phyloP scores from a whole-genome alignment of 2,797 vertebrate species.

The Karalla daura region DNA sequence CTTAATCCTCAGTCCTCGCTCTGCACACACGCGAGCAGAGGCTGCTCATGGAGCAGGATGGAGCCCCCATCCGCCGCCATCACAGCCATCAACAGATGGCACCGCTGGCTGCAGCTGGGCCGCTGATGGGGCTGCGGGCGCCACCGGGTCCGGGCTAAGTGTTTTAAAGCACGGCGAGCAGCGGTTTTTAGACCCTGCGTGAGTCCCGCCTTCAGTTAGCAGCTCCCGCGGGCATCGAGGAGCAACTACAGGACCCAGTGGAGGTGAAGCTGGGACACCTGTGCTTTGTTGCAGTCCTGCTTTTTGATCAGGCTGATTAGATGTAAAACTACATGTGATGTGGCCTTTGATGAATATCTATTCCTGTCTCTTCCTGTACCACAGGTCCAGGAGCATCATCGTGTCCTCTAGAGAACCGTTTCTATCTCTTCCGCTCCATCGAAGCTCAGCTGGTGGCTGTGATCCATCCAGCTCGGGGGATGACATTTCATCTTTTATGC shows the following conservation, averaged over 20 bases:
- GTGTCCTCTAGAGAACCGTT: no score
- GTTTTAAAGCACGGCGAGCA: slow-evolving; percentile 23
- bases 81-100: background rate
- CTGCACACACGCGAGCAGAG: background rate
- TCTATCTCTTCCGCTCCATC: no score
- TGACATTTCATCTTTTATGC: no score
- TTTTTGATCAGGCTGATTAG: slow-evolving; percentile 37
- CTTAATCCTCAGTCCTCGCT: background rate
- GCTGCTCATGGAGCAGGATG: background rate
- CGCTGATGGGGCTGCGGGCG: slow-evolving; percentile 16
- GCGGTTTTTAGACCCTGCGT: slow-evolving; percentile 6
- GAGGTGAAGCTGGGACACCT: slow-evolving; percentile 1
- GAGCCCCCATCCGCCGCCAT: background rate
- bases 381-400: no score
- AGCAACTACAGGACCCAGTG: slow-evolving; percentile 31
- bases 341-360: background rate
- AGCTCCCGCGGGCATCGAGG: slow-evolving; percentile 20
- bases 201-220: slow-evolving; percentile 25
- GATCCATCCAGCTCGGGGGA: no score
- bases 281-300: slow-evolving; percentile 8
- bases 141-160: background rate
- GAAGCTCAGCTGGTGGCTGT: no score
- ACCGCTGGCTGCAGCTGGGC: slow-evolving; percentile 26
- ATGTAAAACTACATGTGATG: no score
- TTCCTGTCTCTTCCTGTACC: no score